These are phyloP conservation scores for Trilocha varians DNA, from an alignment of 2,888 invertebrate genomes.

Conservation along the genomic window DNA sequence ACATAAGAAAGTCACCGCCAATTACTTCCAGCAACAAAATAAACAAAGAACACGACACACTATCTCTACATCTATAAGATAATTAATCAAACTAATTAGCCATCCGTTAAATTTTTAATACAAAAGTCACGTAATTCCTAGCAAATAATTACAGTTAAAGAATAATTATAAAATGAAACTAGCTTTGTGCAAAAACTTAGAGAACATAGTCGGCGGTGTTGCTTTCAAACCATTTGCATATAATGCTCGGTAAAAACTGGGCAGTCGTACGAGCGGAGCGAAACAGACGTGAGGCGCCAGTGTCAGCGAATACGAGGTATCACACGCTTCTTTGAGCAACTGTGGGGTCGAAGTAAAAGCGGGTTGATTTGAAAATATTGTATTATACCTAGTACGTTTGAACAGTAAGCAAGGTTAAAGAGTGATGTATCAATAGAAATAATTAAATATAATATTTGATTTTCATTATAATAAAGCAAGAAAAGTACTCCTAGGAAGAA, in stretches of 20 bases:
- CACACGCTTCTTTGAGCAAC: neutral
- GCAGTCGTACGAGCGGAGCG: slow-evolving; percentile 12
- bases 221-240: slow-evolving; percentile 50
- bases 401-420: no score
- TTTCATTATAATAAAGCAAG: no score
- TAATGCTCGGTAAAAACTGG: slow-evolving; percentile 35
- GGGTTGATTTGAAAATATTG: neutral
- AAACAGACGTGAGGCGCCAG: slow-evolving; percentile 13
- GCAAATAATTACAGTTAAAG: slow-evolving; percentile 5
- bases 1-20: no score
- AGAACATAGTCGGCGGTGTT: slow-evolving; percentile 36
- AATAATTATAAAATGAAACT: slow-evolving; percentile 24
- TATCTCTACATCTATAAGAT: no score
- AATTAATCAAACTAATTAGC: neutral
- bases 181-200: slow-evolving; percentile 24
- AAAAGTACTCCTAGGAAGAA: no score
- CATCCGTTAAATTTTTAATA: slow-evolving; percentile 1
- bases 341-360: neutral
- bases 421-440: no score
- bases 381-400: no score
- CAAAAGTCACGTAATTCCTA: slow-evolving; percentile 2
- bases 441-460: no score
- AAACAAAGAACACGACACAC: no score
- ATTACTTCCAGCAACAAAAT: no score
- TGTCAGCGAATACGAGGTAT: slow-evolving; percentile 7